Conservation (phyloP, 2,888 invertebrate species). For the Lochmaea capreae region DNA sequence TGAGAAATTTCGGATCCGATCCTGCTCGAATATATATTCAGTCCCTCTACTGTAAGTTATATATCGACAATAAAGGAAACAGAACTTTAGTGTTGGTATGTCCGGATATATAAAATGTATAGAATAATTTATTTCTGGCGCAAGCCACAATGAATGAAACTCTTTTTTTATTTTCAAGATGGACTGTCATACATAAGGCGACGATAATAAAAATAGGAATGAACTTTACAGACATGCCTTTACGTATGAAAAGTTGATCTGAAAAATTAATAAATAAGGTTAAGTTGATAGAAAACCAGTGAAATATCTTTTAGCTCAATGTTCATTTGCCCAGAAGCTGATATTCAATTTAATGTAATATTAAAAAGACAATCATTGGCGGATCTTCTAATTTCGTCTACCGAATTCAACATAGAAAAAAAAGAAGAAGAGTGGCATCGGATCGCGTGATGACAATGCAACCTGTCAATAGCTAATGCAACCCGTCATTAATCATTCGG, state of each 20-base stretch:
- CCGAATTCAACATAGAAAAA: background rate
- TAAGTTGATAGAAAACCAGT: too few species aligned
- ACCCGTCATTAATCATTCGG: constrained; percentile 63
- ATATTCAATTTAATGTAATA: background rate
- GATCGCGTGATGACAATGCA: constrained; percentile 58
- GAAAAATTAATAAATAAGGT: background rate
- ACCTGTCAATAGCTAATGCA: constrained; percentile 64
- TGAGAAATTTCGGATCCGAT: constrained; percentile 3
- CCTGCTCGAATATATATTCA: constrained; percentile 22
- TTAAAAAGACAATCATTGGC: background rate
- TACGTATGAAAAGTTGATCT: background rate
- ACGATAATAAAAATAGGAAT: background rate
- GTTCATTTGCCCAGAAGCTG: background rate
- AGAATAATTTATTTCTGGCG: constrained; percentile 63
- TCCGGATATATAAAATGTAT: constrained; percentile 65
- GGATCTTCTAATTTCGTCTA: background rate
- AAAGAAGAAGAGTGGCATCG: constrained; percentile 13
- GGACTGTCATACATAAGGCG: background rate
- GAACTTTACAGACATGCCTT: background rate
- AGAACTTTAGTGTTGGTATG: constrained; percentile 61
- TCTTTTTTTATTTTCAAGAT: constrained; percentile 4
- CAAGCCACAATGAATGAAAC: constrained; percentile 26
- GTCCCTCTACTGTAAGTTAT: constrained; percentile 48
- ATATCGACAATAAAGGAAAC: constrained; percentile 59
- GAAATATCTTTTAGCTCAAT: too few species aligned